A percentile compares a stretch with the other conserved stretches of the same genome.
Evolutionary conservation across 1,140 invertebrate genomes (phyloP).

Genomic region (Mya arenaria): DNA sequence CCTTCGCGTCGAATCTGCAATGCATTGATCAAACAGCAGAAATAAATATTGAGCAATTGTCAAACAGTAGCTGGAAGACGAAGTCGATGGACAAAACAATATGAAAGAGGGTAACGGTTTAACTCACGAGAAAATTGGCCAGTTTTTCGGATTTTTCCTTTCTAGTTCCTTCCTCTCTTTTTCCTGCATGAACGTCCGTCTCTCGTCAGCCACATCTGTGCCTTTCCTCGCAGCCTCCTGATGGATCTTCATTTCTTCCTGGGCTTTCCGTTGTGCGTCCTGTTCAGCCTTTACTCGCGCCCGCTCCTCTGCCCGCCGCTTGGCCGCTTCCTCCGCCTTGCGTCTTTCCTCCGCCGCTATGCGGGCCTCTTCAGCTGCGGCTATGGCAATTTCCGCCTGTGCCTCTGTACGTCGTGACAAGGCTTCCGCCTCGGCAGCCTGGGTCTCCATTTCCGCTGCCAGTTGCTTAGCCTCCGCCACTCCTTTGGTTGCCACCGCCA

Average conservation of each 20-base stretch:
- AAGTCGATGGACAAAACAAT: no score
- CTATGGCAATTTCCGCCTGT: slow-evolving; percentile 46
- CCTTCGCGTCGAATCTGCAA: slow-evolving; percentile 64
- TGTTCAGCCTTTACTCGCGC: slow-evolving; percentile 59
- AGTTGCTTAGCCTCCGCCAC: slow-evolving; percentile 48
- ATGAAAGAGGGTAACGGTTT: neutral
- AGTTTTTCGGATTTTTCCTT: slow-evolving; percentile 65
- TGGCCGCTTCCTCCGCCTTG: slow-evolving; percentile 35
- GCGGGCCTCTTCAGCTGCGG: slow-evolving; percentile 57
- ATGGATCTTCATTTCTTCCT: slow-evolving; percentile 51
- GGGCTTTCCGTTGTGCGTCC: slow-evolving; percentile 52
- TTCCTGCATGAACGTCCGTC: slow-evolving; percentile 49
- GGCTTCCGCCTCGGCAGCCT: slow-evolving; percentile 55
- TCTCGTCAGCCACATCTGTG: slow-evolving; percentile 52
- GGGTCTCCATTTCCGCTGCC: slow-evolving; percentile 55
- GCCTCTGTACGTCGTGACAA: slow-evolving; percentile 42
- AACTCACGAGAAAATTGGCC: slow-evolving; percentile 68
- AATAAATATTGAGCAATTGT: neutral
- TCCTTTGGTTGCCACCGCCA: slow-evolving; percentile 45
- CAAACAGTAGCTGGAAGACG: neutral
- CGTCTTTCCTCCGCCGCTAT: slow-evolving; percentile 47
- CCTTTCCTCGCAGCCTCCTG: slow-evolving; percentile 58
- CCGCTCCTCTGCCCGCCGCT: slow-evolving; percentile 51
- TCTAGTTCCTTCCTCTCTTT: slow-evolving; percentile 46
- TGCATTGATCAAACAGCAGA: no score